phyloP scores from a whole-genome alignment of 2,888 invertebrate species.

The Zeuzera pyrina region DNA sequence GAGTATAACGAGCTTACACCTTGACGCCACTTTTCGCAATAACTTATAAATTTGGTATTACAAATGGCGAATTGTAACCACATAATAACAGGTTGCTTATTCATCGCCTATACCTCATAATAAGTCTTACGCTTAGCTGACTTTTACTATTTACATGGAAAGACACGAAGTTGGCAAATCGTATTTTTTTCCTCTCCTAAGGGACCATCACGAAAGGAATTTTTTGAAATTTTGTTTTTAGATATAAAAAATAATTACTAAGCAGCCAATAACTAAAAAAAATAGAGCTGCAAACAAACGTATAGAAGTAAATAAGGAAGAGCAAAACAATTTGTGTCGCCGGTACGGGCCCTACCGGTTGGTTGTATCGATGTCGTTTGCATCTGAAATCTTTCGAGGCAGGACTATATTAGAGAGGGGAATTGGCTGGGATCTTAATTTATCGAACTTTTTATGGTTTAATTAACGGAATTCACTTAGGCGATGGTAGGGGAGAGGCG shows the following conservation, averaged over 20 bases:
- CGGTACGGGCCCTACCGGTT: conserved; percentile 35
- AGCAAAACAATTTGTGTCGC: conserved; percentile 47
- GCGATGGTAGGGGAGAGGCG: conserved; percentile 32
- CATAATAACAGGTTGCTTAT: no score
- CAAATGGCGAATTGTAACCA: no score
- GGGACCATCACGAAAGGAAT: no score
- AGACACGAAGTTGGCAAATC: no score
- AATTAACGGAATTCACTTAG: conserved; percentile 75
- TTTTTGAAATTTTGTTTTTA: background rate
- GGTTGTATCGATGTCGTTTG: conserved; percentile 65
- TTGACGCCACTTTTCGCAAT: no score
- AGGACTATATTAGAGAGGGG: conserved; percentile 65
- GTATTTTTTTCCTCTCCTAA: no score
- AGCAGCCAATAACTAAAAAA: conserved; percentile 44
- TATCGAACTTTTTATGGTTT: conserved; percentile 75
- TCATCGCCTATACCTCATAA: no score
- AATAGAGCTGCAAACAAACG: conserved; percentile 60
- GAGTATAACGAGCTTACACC: no score
- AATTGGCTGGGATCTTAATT: conserved; percentile 73
- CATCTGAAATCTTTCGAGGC: conserved; percentile 65
- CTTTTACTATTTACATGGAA: no score
- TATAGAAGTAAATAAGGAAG: conserved; percentile 30
- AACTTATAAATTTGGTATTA: no score
- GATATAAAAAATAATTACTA: no score
- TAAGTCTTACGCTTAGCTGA: no score